Evolutionary conservation across 2,888 invertebrate genomes (phyloP), one percentile per base, ranked within the genome.

Genomic region (Caenorhabditis sp.): DNA sequence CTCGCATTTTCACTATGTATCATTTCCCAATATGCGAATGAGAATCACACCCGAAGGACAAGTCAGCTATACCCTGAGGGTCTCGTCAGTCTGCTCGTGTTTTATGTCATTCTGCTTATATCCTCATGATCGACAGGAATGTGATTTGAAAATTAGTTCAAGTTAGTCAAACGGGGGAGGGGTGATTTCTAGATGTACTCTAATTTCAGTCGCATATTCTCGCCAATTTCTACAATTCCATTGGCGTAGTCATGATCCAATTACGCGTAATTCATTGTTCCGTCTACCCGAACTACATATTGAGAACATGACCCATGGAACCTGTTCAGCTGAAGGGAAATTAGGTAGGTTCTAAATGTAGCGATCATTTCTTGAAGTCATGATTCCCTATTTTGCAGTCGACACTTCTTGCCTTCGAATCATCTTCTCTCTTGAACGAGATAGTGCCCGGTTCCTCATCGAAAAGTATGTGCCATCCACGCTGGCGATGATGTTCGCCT

Each of bases 1-100:
- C 62, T 84, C 85, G 0, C 84, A 84, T 62, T 87, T 87, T 60
- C 87, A 87, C 61, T 65, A 77, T 12, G 86, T 87, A 1, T 80
- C 87, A 0, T 87, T 87, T 61, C 86, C 86, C 23, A 87, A 87
- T 67, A 80, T 85, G 58, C 72, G 85, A 36, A 87, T 87, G 87
- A 67, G 85, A 38, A 81, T 87, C 10, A 78, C 74, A 50, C 84
- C 83, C 0, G 67, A 78, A 27, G 87, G 87, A n/a, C 62, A 85
- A 23, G 86, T 87, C 17, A 78, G 76, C 8, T 87, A 85, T 65
- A 83, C 82, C 4, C 70, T 84, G 63, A 77, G 86, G 69, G 77
- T 84, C 1, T 84, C 85, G 3, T 78, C 87, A 17, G 73, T 84
- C 14, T 84, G 85, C 25, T 82, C 83, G 8, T 87, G 87, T 59